Evolutionary conservation across 2,888 invertebrate species (phyloP).

Genomic region (Caenorhabditis sulstoni): DNA sequence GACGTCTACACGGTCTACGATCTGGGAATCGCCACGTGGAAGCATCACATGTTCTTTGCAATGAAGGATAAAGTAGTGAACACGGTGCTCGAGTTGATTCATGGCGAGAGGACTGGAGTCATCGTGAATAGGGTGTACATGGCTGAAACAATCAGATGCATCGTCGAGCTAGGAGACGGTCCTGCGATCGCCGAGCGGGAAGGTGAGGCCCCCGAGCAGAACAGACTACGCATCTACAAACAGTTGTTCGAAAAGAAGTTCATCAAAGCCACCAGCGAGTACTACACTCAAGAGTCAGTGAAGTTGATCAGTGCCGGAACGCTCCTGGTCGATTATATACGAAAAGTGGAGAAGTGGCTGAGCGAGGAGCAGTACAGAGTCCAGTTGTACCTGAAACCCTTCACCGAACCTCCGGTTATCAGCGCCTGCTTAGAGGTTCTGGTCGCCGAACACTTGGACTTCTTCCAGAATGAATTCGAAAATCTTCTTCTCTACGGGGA

Average conservation of each 20-base stretch:
- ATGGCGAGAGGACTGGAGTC: conserved; percentile 95
- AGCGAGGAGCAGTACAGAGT: conserved; percentile 94
- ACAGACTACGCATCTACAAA: conserved; percentile 81
- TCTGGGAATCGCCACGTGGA: conserved; percentile 95
- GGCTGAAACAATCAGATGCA: conserved; percentile 98
- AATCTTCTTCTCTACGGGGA: conserved; percentile 90
- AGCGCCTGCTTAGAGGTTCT: conserved; percentile 95
- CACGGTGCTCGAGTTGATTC: conserved; percentile 95
- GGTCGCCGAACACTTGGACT: conserved; percentile 95
- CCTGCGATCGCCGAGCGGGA: conserved; percentile 86
- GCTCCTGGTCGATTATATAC: conserved; percentile 98
- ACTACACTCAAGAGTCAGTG: conserved; percentile 94
- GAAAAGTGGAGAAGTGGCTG: conserved; percentile 92
- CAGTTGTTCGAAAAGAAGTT: conserved; percentile 92
- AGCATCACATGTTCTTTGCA: conserved; percentile 93
- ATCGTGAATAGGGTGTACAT: conserved; percentile 95
- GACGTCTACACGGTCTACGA: conserved; percentile 97
- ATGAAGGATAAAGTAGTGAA: conserved; percentile 93
- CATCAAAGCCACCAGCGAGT: conserved; percentile 93
- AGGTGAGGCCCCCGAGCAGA: not conserved
- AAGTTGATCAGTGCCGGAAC: conserved; percentile 93
- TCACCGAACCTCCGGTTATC: conserved; percentile 90
- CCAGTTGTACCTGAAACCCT: conserved; percentile 94
- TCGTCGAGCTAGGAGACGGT: conserved; percentile 86
- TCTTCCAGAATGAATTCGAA: conserved; percentile 90